These are phyloP conservation scores for Limosa lapponica DNA, from an alignment of 2,797 vertebrate species.

Conservation along the genomic window DNA sequence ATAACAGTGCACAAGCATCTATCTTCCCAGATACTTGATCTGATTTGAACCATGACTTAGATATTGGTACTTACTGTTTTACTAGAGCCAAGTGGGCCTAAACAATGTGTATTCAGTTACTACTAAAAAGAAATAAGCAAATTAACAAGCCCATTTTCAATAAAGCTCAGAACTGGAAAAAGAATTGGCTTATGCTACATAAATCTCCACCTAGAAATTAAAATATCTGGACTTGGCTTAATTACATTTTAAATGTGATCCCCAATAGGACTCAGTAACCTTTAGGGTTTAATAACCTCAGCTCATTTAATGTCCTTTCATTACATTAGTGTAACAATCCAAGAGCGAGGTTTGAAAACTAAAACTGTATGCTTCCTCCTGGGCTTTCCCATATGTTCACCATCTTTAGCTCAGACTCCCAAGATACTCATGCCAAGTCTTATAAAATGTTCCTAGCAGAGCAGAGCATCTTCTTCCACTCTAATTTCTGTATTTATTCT, in stretches of 20 bases:
- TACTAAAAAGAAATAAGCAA: slow-evolving; percentile 59
- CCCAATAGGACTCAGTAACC: not conserved
- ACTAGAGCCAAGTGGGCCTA: slow-evolving; percentile 56
- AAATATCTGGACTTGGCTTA: slow-evolving; percentile 39
- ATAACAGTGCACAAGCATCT: slow-evolving; percentile 41
- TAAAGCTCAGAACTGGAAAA: slow-evolving; percentile 45
- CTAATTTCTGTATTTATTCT: not conserved
- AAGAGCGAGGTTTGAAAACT: not conserved
- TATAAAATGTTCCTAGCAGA: not conserved
- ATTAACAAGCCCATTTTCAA: slow-evolving; percentile 61
- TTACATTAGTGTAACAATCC: not conserved
- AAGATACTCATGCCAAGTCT: slow-evolving; percentile 19
- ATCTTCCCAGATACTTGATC: slow-evolving; percentile 48
- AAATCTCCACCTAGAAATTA: slow-evolving; percentile 39
- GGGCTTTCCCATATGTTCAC: slow-evolving; percentile 38
- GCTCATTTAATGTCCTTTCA: slow-evolving; percentile 40
- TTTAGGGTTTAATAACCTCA: slow-evolving; percentile 54
- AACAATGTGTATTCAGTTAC: slow-evolving; percentile 52
- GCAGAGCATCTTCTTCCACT: not conserved
- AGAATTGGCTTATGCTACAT: slow-evolving; percentile 13
- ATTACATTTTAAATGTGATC: slow-evolving; percentile 49
- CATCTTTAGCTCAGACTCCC: slow-evolving; percentile 29
- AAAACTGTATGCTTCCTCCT: slow-evolving; percentile 20
- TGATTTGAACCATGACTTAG: slow-evolving; percentile 58
- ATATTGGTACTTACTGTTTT: slow-evolving; percentile 24